phyloP scores from a whole-genome alignment of 1,140 invertebrate species.

The Achroia grisella region DNA sequence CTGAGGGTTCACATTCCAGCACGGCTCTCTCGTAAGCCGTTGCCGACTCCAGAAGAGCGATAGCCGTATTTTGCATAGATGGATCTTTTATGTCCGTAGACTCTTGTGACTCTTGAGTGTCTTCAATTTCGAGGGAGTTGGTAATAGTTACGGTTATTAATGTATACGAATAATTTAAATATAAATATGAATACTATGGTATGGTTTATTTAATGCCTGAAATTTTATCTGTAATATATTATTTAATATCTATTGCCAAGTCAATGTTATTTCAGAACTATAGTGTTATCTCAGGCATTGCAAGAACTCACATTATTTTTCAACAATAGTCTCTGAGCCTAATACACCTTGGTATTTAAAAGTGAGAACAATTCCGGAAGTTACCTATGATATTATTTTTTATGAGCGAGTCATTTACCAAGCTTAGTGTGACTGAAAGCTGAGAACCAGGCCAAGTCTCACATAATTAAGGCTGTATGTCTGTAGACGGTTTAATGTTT shows the following conservation, averaged over 20 bases:
- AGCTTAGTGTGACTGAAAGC: constrained; percentile 30
- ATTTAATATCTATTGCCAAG: no score
- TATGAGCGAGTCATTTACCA: constrained; percentile 18
- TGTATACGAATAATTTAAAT: constrained; percentile 17
- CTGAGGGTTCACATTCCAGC: constrained; percentile 65
- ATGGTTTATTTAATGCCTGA: constrained; percentile 37
- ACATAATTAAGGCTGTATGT: constrained; percentile 56
- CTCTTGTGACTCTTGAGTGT: constrained; percentile 25
- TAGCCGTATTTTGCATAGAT: constrained; percentile 71
- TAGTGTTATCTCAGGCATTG: no score
- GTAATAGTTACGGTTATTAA: background rate
- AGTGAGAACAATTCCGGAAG: constrained; percentile 10
- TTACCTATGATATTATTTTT: constrained; percentile 16
- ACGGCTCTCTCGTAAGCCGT: constrained; percentile 57
- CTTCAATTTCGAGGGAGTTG: constrained; percentile 20
- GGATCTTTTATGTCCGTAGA: constrained; percentile 33
- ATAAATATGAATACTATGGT: constrained; percentile 53
- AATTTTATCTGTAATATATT: background rate
- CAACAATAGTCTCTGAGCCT: no score
- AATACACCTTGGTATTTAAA: constrained; percentile 4
- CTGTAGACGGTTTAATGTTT: constrained; percentile 48
- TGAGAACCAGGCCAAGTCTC: constrained; percentile 48
- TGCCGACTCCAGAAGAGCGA: constrained; percentile 60
- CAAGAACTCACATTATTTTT: no score
- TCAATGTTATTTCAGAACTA: no score